Percentiles rank a stretch among this genome's conserved stretches.
Conservation (phyloP, 2,797 vertebrate species). For the Synaphobranchus kaupii region DNA sequence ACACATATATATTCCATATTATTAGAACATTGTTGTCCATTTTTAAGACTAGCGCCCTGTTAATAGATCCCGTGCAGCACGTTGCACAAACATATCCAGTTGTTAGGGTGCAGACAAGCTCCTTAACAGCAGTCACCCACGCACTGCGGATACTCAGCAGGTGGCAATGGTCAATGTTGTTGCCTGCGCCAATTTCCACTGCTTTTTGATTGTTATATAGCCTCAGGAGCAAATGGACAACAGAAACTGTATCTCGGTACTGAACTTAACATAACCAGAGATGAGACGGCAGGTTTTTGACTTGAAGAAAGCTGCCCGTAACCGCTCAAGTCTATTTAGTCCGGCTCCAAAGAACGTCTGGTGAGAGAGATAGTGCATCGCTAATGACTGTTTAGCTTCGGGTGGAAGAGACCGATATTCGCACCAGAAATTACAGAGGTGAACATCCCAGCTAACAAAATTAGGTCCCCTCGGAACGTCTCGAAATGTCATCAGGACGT, state of each 20-base stretch:
- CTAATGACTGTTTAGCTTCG: constrained; percentile 12
- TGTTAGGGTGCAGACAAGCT: not conserved
- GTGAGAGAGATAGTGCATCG: constrained; percentile 12
- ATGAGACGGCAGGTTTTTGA: constrained; percentile 13
- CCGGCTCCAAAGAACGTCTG: not conserved
- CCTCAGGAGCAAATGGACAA: not conserved
- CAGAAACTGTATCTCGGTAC: not conserved
- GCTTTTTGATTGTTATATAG: not conserved
- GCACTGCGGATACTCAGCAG: not conserved
- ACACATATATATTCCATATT: not conserved
- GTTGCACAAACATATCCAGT: not conserved
- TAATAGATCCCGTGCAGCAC: not conserved
- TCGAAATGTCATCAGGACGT: too few relatives aligned
- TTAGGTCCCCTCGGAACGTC: too few relatives aligned
- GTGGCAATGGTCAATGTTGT: not conserved
- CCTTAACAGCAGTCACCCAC: not conserved
- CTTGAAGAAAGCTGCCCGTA: constrained; percentile 9
- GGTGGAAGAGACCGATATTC: not conserved
- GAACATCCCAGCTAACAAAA: too few relatives aligned
- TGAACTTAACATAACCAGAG: constrained; percentile 16
- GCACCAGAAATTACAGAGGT: constrained; percentile 5
- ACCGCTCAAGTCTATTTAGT: constrained; percentile 3
- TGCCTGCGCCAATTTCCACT: not conserved
- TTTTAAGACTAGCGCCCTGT: not conserved
- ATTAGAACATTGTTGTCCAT: not conserved